phyloP scores from a whole-genome alignment of 1,140 invertebrate species.

The Palaemon carinicauda region DNA sequence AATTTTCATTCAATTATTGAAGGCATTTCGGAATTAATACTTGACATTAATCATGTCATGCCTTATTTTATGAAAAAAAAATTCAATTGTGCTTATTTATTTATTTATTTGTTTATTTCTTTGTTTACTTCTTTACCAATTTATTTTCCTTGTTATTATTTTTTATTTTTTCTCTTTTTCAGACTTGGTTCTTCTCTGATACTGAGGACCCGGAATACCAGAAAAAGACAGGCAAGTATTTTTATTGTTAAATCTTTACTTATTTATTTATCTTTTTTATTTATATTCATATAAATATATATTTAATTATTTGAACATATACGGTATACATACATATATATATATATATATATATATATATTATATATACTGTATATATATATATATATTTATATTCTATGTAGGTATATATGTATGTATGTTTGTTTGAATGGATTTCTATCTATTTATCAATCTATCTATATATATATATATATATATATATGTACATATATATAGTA shows the following conservation, averaged over 20 bases:
- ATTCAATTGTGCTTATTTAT: not conserved
- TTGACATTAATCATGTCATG: too few species aligned
- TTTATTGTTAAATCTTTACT: not conserved
- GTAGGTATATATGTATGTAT: too few species aligned
- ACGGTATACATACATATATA: not conserved
- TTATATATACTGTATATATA: too few species aligned
- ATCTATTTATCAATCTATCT: too few species aligned
- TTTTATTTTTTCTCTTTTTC: not conserved
- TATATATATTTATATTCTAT: too few species aligned
- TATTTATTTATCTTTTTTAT: not conserved
- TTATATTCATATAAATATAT: constrained; percentile 29
- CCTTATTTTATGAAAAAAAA: too few species aligned
- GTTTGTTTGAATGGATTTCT: too few species aligned
- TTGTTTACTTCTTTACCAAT: not conserved
- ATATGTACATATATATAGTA: too few species aligned
- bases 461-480: too few species aligned
- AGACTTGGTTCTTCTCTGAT: constrained; percentile 50
- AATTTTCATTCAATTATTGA: too few species aligned
- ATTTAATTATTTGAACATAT: constrained; percentile 33
- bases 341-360: not conserved
- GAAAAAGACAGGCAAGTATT: constrained; percentile 31
- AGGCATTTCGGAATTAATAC: too few species aligned
- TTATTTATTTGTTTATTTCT: not conserved
- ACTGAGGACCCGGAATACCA: constrained; percentile 32
- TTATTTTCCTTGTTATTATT: not conserved